These are phyloP conservation scores for Gymnoscopelus microlampas DNA, from an alignment of 2,797 vertebrate species.

Conservation along the genomic window DNA sequence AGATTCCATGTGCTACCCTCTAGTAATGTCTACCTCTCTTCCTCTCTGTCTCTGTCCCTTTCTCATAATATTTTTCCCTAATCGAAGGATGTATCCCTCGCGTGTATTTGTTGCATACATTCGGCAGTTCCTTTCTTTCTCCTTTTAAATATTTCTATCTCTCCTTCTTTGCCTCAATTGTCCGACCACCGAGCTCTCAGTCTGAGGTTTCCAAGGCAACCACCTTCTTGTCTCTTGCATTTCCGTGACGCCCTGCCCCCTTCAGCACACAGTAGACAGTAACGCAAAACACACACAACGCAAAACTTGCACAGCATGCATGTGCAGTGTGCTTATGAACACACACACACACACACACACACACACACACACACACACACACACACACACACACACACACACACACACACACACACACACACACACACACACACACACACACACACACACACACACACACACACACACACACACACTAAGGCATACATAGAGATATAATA, in stretches of 20 bases:
- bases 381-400: background rate
- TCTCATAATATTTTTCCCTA: slow-evolving; percentile 26
- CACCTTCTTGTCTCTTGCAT: slow-evolving; percentile 79
- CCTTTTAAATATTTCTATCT: slow-evolving; percentile 39
- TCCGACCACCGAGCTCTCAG: slow-evolving; percentile 71
- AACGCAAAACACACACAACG: slow-evolving; percentile 46
- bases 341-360: slow-evolving; percentile 4
- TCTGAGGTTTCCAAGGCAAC: slow-evolving; percentile 84
- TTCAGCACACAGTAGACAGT: slow-evolving; percentile 56
- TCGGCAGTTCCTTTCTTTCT: slow-evolving; percentile 28
- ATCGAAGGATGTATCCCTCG: slow-evolving; percentile 52
- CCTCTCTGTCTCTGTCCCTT: background rate
- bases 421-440: too few species aligned
- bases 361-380: slow-evolving; percentile 20
- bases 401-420: too few species aligned
- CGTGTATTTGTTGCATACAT: slow-evolving; percentile 51
- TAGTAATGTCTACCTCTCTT: background rate
- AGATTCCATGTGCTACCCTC: too few species aligned
- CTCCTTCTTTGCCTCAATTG: slow-evolving; percentile 56
- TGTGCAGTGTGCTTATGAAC: too few species aligned
- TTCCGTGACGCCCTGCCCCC: slow-evolving; percentile 78
- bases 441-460: too few species aligned
- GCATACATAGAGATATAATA: too few species aligned
- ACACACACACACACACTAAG: too few species aligned
- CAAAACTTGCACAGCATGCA: slow-evolving; percentile 39